Percentiles rank a stretch among this genome's conserved stretches.
Conservation (phyloP, 2,113 vertebrate genomes). For the Entomyzon cyanotis region DNA sequence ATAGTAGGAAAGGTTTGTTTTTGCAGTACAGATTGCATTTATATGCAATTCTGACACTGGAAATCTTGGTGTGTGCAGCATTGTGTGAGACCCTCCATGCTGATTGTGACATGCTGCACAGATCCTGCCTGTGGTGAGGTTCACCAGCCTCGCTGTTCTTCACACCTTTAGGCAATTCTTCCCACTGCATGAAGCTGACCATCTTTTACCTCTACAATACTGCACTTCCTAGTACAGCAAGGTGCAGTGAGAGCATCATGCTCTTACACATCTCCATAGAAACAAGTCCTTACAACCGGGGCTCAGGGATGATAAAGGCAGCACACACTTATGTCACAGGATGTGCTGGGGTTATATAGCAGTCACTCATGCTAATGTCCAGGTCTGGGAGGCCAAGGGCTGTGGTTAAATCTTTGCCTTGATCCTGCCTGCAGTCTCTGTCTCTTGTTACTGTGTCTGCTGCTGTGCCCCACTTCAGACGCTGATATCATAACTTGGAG, state of each 20-base stretch:
- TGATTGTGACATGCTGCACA: fast-evolving
- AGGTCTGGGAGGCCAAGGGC: not conserved
- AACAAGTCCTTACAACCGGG: not conserved
- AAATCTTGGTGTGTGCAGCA: not conserved
- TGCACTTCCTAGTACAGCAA: not conserved
- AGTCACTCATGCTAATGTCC: not conserved
- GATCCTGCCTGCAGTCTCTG: not conserved
- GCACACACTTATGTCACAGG: fast-evolving
- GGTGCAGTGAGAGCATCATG: not conserved
- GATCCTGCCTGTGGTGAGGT: too few species aligned
- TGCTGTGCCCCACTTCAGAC: fast-evolving
- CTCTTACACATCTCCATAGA: not conserved
- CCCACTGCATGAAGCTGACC: not conserved
- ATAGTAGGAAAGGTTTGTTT: not conserved
- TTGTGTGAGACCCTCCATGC: fast-evolving
- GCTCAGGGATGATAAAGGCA: not conserved
- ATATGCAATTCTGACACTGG: not conserved
- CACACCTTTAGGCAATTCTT: not conserved
- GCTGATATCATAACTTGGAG: not conserved
- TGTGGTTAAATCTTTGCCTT: not conserved
- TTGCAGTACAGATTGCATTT: not conserved
- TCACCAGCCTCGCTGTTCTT: not conserved
- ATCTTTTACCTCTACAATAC: not conserved
- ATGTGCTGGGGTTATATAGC: not conserved
- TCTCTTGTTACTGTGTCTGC: not conserved